phyloP scores from a whole-genome alignment of 1,140 invertebrate species.

The Rhagoletis zephyria region DNA sequence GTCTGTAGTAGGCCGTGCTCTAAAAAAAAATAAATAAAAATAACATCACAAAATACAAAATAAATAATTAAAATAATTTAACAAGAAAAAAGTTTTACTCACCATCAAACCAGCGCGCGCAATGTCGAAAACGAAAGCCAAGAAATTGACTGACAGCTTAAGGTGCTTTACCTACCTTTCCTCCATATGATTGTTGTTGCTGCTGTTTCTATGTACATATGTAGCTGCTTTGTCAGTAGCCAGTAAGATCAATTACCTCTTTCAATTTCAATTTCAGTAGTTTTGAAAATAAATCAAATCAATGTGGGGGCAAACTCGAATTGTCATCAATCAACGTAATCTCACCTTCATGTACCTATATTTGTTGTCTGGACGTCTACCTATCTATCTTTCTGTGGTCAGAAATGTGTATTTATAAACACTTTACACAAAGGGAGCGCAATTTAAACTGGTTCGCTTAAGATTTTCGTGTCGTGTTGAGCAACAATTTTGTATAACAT shows the following conservation, averaged over 20 bases:
- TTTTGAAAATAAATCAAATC: not conserved
- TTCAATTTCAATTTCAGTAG: slow-evolving; percentile 50
- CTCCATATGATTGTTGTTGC: not conserved
- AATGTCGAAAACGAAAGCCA: not conserved
- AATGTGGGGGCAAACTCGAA: slow-evolving; percentile 2
- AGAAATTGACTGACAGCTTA: slow-evolving; percentile 48
- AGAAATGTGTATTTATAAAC: not conserved
- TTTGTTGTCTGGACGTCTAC: not conserved
- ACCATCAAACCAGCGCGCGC: not conserved
- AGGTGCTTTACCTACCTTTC: not conserved
- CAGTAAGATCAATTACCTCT: slow-evolving; percentile 45
- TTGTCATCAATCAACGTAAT: slow-evolving; percentile 16
- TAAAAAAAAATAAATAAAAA: slow-evolving; percentile 1
- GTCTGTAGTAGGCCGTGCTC: not conserved
- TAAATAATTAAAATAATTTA: not conserved
- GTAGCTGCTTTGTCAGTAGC: slow-evolving; percentile 20
- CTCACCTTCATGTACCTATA: not conserved
- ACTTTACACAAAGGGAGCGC: not conserved
- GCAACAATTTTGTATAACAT: too few species aligned
- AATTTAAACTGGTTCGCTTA: slow-evolving; percentile 49
- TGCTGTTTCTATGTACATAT: not conserved
- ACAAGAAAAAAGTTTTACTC: not conserved
- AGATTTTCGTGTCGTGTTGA: not conserved
- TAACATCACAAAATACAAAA: not conserved
- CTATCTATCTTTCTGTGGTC: slow-evolving; percentile 11